phyloP scores from a whole-genome alignment of 2,888 invertebrate species.

The Ypsolopha scabrella region DNA sequence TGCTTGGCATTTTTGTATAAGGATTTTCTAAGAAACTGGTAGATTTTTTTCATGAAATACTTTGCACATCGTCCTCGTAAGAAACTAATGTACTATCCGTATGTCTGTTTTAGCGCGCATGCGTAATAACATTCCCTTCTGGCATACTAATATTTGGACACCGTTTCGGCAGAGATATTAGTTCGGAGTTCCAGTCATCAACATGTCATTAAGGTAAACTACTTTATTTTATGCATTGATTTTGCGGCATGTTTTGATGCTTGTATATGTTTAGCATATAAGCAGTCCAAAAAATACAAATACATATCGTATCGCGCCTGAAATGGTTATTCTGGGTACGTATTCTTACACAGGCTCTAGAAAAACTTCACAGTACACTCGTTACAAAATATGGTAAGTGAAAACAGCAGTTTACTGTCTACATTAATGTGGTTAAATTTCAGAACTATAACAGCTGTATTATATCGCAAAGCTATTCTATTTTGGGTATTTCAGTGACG shows the following conservation, averaged over 20 bases:
- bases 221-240: slow-evolving; percentile 22
- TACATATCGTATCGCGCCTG: no score
- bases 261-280: slow-evolving; percentile 13
- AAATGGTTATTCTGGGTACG: slow-evolving; percentile 25
- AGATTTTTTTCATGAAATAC: slow-evolving; percentile 17
- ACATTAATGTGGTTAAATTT: slow-evolving; percentile 1
- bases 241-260: slow-evolving; percentile 28
- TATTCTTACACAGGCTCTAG: slow-evolving; percentile 13
- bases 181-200: slow-evolving; percentile 19
- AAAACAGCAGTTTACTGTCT: neutral
- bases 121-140: slow-evolving; percentile 71
- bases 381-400: neutral
- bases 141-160: slow-evolving; percentile 67
- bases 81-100: slow-evolving; percentile 54
- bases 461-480: slow-evolving; percentile 31
- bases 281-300: neutral
- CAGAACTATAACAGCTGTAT: slow-evolving; percentile 42
- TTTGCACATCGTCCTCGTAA: neutral
- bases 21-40: slow-evolving; percentile 21
- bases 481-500: slow-evolving; percentile 15
- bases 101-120: slow-evolving; percentile 70
- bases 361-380: neutral
- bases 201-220: slow-evolving; percentile 48
- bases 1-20: slow-evolving; percentile 28
- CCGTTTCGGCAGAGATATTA: slow-evolving; percentile 48